Evolutionary conservation across 2,888 invertebrate genomes (phyloP).

Genomic region (Cynaeus angustus): DNA sequence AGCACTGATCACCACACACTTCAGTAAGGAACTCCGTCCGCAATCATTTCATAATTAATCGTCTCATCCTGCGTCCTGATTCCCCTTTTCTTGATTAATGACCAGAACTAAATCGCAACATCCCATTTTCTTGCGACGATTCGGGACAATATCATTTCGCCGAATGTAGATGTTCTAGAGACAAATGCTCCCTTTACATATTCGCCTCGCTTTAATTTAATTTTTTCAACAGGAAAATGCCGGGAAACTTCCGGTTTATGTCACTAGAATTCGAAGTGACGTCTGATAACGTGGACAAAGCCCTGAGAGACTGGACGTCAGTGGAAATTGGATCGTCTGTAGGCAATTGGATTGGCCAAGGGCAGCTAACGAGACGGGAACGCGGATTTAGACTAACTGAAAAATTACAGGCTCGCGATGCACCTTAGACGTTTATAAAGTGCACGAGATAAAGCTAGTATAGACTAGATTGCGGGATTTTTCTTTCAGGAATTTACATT

Average conservation of each 20-base stretch:
- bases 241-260: slow-evolving; percentile 1
- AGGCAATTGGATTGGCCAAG: not conserved
- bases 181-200: not conserved
- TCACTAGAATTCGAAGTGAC: slow-evolving; percentile 1
- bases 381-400: not conserved
- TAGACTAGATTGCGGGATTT: not conserved
- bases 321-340: slow-evolving; percentile 1
- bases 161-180: slow-evolving; percentile 4
- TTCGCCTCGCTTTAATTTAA: slow-evolving; percentile 3
- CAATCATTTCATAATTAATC: slow-evolving; percentile 32
- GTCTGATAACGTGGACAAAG: slow-evolving; percentile 2
- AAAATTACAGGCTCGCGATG: not conserved
- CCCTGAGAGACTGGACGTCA: not conserved
- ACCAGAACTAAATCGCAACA: slow-evolving; percentile 27
- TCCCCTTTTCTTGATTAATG: slow-evolving; percentile 23
- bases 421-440: slow-evolving; percentile 11
- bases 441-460: slow-evolving; percentile 8
- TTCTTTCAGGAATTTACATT: not conserved
- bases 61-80: slow-evolving; percentile 9
- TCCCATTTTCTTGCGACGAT: slow-evolving; percentile 24
- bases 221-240: not conserved
- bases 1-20: not conserved
- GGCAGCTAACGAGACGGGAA: slow-evolving; percentile 1
- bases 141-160: slow-evolving; percentile 22
- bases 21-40: not conserved